phyloP scores from a whole-genome alignment of 2,888 invertebrate genomes.

The Caenorhabditis sp. region DNA sequence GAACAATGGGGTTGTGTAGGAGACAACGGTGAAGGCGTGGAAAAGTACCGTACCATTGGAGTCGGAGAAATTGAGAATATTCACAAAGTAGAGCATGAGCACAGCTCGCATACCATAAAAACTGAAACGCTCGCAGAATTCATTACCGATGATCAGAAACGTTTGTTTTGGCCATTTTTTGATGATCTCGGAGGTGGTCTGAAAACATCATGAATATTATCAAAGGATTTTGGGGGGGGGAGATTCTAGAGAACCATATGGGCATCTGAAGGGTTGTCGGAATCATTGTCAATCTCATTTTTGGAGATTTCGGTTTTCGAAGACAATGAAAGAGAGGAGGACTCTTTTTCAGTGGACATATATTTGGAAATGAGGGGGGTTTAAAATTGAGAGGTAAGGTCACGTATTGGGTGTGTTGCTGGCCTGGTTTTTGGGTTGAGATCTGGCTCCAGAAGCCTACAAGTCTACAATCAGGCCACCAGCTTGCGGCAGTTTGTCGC shows the following conservation, averaged over 20 bases:
- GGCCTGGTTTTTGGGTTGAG: not conserved
- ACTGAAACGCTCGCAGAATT: slow-evolving; percentile 95
- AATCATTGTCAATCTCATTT: too few species aligned
- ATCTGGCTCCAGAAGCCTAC: too few species aligned
- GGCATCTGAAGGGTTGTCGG: too few species aligned
- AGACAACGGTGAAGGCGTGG: slow-evolving; percentile 87
- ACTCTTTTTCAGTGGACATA: not conserved
- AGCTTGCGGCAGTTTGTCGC: too few species aligned
- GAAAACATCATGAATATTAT: slow-evolving; percentile 2
- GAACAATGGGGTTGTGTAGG: slow-evolving; percentile 86
- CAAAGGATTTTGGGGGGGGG: not conserved
- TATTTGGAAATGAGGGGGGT: not conserved
- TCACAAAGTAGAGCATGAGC: slow-evolving; percentile 84
- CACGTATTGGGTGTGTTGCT: too few species aligned
- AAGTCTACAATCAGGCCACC: too few species aligned
- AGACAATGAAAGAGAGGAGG: not conserved
- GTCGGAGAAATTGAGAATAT: slow-evolving; percentile 80
- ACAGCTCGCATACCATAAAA: slow-evolving; percentile 96
- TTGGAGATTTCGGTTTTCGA: not conserved
- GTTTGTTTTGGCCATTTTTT: slow-evolving; percentile 60
- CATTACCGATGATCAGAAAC: slow-evolving; percentile 84
- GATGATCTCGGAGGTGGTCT: slow-evolving; percentile 38
- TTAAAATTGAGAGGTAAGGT: not conserved
- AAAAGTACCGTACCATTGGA: slow-evolving; percentile 85
- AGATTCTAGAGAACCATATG: not conserved